Evolutionary conservation across 2,797 vertebrate genomes (phyloP).

Genomic region (Chelonia mydas): DNA sequence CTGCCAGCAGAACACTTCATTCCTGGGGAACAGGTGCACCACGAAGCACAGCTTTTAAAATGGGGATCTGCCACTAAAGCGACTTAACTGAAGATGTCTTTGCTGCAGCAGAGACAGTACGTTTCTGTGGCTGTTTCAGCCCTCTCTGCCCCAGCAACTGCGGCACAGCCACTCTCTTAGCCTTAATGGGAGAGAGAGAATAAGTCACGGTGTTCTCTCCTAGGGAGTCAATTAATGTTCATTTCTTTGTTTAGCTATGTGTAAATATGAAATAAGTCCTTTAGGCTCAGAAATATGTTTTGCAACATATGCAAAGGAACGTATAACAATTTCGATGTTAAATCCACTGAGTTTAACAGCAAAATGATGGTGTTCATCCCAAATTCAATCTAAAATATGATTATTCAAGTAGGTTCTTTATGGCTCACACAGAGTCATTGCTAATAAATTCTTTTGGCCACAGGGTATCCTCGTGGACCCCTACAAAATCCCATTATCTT

Average conservation of each 20-base stretch:
- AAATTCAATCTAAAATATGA: not conserved
- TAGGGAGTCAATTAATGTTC: accelerated
- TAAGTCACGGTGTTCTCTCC: not conserved
- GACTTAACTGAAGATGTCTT: not conserved
- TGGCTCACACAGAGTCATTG: accelerated
- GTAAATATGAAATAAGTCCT: accelerated
- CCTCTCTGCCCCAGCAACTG: not conserved
- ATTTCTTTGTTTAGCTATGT: not conserved
- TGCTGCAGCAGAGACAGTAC: not conserved
- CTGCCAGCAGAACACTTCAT: not conserved
- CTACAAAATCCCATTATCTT: not conserved
- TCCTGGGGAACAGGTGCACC: not conserved
- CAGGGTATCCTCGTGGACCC: not conserved
- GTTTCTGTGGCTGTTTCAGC: not conserved
- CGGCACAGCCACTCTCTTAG: not conserved
- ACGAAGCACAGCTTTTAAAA: not conserved
- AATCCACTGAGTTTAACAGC: not conserved
- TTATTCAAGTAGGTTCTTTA: not conserved
- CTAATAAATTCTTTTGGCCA: not conserved
- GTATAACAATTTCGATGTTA: not conserved
- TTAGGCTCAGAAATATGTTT: not conserved
- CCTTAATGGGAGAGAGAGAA: not conserved
- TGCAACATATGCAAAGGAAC: not conserved
- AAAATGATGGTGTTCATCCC: not conserved
- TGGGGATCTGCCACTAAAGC: not conserved